Percentiles rank a stretch among this genome's conserved stretches.
Evolutionary conservation across 2,888 invertebrate species (phyloP).

Genomic region (Epiblema foenella): DNA sequence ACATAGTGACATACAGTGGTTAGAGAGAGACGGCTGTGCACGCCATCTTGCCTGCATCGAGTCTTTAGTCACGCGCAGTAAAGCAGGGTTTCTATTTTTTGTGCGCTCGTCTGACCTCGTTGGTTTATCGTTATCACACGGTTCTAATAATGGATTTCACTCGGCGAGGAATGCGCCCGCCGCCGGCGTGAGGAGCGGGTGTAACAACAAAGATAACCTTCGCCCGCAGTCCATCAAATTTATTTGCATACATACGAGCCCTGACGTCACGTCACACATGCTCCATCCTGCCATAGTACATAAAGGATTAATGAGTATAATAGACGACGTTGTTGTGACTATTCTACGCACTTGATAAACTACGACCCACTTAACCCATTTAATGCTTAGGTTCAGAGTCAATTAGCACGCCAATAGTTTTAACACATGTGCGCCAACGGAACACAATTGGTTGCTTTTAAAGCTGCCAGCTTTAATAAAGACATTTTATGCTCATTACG

Average conservation of each 20-base stretch:
- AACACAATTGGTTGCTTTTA: constrained; percentile 68
- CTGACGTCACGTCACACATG: constrained; percentile 30
- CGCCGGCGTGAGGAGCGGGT: constrained; percentile 31
- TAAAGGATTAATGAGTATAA: constrained; percentile 53
- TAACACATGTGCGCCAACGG: constrained; percentile 69
- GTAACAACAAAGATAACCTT: constrained; percentile 48
- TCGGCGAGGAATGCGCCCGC: constrained; percentile 44
- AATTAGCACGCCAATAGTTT: constrained; percentile 75
- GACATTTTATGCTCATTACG: constrained; percentile 62
- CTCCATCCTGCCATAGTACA: constrained; percentile 48
- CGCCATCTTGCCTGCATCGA: constrained; percentile 79
- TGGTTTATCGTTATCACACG: constrained; percentile 82
- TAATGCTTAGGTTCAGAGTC: constrained; percentile 73
- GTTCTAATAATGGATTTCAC: constrained; percentile 47
- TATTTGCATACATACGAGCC: constrained; percentile 40
- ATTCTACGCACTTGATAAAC: constrained; percentile 59
- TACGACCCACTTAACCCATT: constrained; percentile 72
- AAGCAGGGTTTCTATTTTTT: constrained; percentile 82
- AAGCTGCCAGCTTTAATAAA: constrained; percentile 61
- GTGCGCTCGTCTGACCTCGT: constrained; percentile 81
- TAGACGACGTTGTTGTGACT: constrained; percentile 57
- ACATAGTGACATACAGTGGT: constrained; percentile 52
- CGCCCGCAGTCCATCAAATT: constrained; percentile 46
- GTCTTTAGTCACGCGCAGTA: constrained; percentile 80
- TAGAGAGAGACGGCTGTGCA: constrained; percentile 66